phyloP scores from a whole-genome alignment of 2,797 vertebrate genomes.

The Pipistrellus kuhlii region DNA sequence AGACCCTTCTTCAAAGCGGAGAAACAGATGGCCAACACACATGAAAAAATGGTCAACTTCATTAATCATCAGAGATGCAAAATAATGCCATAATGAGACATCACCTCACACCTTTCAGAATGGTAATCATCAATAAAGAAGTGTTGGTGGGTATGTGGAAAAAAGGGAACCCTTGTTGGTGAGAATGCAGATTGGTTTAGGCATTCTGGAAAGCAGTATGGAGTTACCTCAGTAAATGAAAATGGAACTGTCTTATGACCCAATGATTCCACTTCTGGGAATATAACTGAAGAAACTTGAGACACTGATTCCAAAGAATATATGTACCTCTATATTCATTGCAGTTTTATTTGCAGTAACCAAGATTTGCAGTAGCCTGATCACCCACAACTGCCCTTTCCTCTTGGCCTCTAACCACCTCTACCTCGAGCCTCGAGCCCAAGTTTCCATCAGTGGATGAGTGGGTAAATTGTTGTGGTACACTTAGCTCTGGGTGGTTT shows the following conservation, averaged over 20 bases:
- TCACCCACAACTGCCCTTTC: too few species aligned
- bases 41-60: not conserved
- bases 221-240: not conserved
- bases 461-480: not conserved
- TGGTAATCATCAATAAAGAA: not conserved
- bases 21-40: not conserved
- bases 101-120: not conserved
- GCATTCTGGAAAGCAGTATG: not conserved
- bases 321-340: not conserved
- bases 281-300: not conserved
- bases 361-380: not conserved
- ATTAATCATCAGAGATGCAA: not conserved
- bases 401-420: too few species aligned
- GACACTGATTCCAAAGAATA: not conserved
- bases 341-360: not conserved
- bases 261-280: not conserved
- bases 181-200: not conserved
- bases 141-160: not conserved
- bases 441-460: not conserved
- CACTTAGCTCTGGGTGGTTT: not conserved
- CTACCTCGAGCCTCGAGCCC: too few species aligned
- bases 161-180: not conserved
- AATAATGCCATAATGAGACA: not conserved
- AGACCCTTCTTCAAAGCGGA: not conserved
- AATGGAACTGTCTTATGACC: not conserved